Conservation (phyloP, 1,140 invertebrate genomes). For the Notospermus geniculatus region DNA sequence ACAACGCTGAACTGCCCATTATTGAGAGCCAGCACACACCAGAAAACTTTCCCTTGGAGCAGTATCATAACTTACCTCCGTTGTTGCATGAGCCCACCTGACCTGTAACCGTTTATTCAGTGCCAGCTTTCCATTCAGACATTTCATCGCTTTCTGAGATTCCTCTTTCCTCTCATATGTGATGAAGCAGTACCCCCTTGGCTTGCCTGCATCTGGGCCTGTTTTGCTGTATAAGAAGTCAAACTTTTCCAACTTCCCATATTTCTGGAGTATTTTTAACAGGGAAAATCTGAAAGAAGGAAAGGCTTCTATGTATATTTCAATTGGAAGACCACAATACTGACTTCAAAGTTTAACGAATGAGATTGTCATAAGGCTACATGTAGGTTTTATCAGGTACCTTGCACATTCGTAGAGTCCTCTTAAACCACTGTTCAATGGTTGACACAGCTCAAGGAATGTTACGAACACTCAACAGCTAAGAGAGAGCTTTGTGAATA, state of each 20-base stretch:
- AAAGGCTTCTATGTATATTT: no score
- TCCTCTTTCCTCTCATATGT: conserved; percentile 68
- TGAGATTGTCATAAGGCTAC: no score
- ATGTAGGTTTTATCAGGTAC: no score
- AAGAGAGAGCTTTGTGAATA: no score
- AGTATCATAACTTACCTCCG: conserved; percentile 20
- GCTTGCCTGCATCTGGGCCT: conserved; percentile 81
- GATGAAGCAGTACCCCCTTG: conserved; percentile 90
- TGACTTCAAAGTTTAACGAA: no score
- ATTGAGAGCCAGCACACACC: neutral
- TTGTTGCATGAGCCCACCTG: conserved; percentile 55
- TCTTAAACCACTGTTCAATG: no score
- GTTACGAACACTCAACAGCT: no score
- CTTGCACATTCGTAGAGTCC: no score
- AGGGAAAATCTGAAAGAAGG: conserved; percentile 71
- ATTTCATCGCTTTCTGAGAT: conserved; percentile 37
- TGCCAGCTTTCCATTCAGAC: conserved; percentile 71
- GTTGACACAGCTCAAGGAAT: no score
- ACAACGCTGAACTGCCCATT: no score
- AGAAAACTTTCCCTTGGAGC: neutral
- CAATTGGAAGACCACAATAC: no score
- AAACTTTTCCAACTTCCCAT: conserved; percentile 88
- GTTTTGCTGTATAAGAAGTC: conserved; percentile 89
- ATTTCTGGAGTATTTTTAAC: conserved; percentile 89
- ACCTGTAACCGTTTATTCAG: conserved; percentile 75